phyloP scores from a whole-genome alignment of 2,113 vertebrate species.

The Poeciliopsis prolifica region DNA sequence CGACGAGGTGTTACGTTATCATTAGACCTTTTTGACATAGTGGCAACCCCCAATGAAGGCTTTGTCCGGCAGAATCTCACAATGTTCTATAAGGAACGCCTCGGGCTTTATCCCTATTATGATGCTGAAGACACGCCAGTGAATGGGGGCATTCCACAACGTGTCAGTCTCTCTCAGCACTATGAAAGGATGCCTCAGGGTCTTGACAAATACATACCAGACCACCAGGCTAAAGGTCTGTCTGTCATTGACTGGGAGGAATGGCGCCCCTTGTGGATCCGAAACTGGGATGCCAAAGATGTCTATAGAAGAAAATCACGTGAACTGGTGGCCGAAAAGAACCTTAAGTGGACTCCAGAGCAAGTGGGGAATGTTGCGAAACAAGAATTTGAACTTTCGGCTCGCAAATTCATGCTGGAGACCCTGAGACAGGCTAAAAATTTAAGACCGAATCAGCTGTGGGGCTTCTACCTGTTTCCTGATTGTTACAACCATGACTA shows the following conservation, averaged over 20 bases:
- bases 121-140: constrained; percentile 47
- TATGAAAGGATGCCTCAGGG: constrained; percentile 73
- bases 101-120: constrained; percentile 84
- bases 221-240: constrained; percentile 75
- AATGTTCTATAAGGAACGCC: constrained; percentile 83
- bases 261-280: constrained; percentile 86
- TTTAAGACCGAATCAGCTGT: constrained; percentile 78
- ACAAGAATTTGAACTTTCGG: constrained; percentile 82
- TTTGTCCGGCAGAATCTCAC: constrained; percentile 84
- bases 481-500: constrained; percentile 88
- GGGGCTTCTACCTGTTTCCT: constrained; percentile 87
- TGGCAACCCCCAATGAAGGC: constrained; percentile 81
- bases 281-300: constrained; percentile 83
- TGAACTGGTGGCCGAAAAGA: constrained; percentile 66
- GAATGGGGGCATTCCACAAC: constrained; percentile 81
- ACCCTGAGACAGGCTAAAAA: constrained; percentile 79
- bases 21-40: constrained; percentile 79
- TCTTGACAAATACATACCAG: constrained; percentile 76
- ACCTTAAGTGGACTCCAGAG: constrained; percentile 70
- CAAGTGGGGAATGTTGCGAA: constrained; percentile 73
- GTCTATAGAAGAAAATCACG: constrained; percentile 79
- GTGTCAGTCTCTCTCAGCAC: constrained; percentile 76
- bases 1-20: constrained; percentile 70
- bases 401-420: constrained; percentile 79
- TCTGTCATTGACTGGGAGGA: constrained; percentile 87